Conservation (phyloP, 2,888 invertebrate species). For the Proisotoma minuta region DNA sequence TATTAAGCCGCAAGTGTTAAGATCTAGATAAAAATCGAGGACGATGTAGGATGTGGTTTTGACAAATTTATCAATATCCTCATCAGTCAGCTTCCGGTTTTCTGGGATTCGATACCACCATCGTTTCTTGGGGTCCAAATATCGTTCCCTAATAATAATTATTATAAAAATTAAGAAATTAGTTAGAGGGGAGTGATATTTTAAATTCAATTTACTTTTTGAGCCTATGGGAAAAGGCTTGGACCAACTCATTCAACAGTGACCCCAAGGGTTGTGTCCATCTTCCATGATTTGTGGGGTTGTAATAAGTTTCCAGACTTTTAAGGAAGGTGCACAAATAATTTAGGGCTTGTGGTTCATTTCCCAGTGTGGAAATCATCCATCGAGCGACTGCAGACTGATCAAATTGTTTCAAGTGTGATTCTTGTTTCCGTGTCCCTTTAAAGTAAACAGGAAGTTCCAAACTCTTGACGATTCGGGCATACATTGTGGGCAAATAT, state of each 20-base stretch:
- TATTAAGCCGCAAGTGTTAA: conserved; percentile 39
- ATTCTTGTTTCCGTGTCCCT: conserved; percentile 32
- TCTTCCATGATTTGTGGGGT: conserved; percentile 79
- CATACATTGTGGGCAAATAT: conserved; percentile 71
- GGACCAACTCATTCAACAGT: conserved; percentile 64
- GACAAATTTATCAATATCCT: conserved; percentile 76
- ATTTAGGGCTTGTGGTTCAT: conserved; percentile 63
- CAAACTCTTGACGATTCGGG: conserved; percentile 65
- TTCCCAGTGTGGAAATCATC: conserved; percentile 60
- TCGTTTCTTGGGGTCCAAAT: conserved; percentile 53
- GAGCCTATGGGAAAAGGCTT: conserved; percentile 61
- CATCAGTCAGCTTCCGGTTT: conserved; percentile 67
- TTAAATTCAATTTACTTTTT: conserved; percentile 50
- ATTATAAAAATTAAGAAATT: neutral
- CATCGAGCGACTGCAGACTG: conserved; percentile 51
- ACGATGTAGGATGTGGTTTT: conserved; percentile 50
- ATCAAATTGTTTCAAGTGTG: conserved; percentile 40
- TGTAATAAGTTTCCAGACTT: conserved; percentile 78
- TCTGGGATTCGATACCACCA: conserved; percentile 70
- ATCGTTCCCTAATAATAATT: conserved; percentile 59
- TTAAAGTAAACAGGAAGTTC: conserved; percentile 74
- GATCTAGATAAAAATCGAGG: conserved; percentile 44
- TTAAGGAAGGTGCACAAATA: conserved; percentile 75
- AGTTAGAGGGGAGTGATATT: conserved; percentile 27
- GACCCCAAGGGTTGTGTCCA: conserved; percentile 69